Base-by-base conservation (phyloP, 2,888 invertebrate species). In the Eupithecia vulgata region DNA sequence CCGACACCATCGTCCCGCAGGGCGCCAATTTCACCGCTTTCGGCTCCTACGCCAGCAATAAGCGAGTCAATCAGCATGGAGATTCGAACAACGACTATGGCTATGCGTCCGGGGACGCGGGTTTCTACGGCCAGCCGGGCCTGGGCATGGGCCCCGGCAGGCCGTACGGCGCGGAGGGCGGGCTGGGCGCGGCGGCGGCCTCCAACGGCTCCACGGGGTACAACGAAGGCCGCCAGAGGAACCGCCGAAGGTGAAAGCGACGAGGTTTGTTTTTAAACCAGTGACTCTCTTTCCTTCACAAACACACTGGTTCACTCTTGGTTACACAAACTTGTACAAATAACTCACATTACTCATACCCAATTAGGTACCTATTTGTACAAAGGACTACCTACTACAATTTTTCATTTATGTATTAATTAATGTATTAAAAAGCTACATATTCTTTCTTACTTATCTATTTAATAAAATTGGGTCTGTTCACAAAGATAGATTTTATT, bases 231-330 rank as follows among this genome's bases (percentile, higher is more conserved):
- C 94, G 94, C 92, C 94, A 93, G 93, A 92, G 93, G 87, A 91
- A 92, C 88, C 93, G 91, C 88, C 94, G 92, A 82, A 92, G 93
- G 88, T 94, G 93, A 93, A 91, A 87, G 84, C 79, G 86, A 84
- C 82, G 94, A 94, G 94, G 94, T 94, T 93, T 94, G 94, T 94
- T 92, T 88, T 90, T 89, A 89, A 91, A 91, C 93, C 92, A 91
- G 92, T 91, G 91, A 88, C 75, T 75, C 75, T 67, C 70, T 75
- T 75, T 86, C 89, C 87, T 88, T 90, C 90, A 90, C 90, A 87
- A 66, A 65, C 25, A 57, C 34, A 45, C 61, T 67, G 69, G 61
- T 67, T 78, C 79, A 81, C 76, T 76, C 73, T 75, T 79, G 68
- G 52, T 62, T 15, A 72, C 59, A 17, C 71, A n/a, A 30, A 57